Conservation (phyloP, 2,888 invertebrate genomes). For the Hirtodrosophila alboralis region DNA sequence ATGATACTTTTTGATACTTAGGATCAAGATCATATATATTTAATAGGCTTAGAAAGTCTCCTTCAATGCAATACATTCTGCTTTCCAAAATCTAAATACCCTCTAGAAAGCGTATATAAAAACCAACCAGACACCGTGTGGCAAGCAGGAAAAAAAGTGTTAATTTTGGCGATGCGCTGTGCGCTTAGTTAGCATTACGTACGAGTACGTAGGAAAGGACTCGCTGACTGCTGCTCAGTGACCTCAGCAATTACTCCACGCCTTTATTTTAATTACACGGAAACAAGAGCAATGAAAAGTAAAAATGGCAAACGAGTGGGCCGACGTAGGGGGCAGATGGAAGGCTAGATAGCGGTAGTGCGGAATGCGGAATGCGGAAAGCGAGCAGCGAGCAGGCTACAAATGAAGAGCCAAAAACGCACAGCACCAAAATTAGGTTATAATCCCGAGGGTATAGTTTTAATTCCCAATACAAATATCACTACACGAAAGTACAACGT, state of each 20-base stretch:
- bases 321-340: constrained; percentile 13
- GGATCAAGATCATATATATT: too few species aligned
- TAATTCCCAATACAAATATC: constrained; percentile 80
- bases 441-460: constrained; percentile 78
- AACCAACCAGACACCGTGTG: constrained; percentile 9
- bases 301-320: constrained; percentile 50
- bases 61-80: too few species aligned
- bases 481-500: constrained; percentile 78
- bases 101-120: not conserved
- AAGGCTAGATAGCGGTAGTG: not conserved
- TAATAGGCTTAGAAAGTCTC: too few species aligned
- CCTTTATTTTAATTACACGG: constrained; percentile 79
- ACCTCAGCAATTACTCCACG: constrained; percentile 80
- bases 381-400: constrained; percentile 3
- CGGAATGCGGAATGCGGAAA: not conserved
- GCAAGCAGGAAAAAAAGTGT: constrained; percentile 58
- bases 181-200: constrained; percentile 75
- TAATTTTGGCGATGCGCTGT: constrained; percentile 63
- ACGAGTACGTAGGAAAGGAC: constrained; percentile 39
- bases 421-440: constrained; percentile 75
- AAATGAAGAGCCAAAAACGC: constrained; percentile 34
- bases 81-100: too few species aligned
- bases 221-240: constrained; percentile 57
- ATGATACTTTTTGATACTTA: too few species aligned
- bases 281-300: constrained; percentile 78